Evolutionary conservation across 1,140 invertebrate species (phyloP), one percentile per base, ranked within the genome.

Genomic region (Megathymus violae): DNA sequence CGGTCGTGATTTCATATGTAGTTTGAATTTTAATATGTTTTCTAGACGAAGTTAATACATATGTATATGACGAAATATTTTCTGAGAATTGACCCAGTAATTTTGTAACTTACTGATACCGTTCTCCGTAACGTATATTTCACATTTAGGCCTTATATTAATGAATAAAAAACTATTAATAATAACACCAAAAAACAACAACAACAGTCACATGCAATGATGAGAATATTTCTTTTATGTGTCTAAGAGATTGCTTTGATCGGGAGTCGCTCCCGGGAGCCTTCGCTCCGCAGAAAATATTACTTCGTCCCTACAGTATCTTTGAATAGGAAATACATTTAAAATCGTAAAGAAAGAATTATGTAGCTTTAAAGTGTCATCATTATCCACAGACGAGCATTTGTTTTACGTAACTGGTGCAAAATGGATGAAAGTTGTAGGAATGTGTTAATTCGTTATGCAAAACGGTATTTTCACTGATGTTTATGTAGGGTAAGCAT

Each of bases 11-110:
- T 56, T 6, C 52, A 44, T 44, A 5, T 16, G 38, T 27, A 14
- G 41, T 44, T 54, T 9, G 22, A 41, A 52, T 38, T 40, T 40
- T 52, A 14, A 40, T 40, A 13, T 22, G 34, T 10, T 36, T 36
- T 36, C 34, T 36, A 36, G 34, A 36, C 1, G 11, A 5, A 19
- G 19, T 22, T 22, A 2, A 22, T 22, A 22, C 4, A 11, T 9
- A 3, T 11, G 11, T 3, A 4, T 11, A 2, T 36, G 34, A 11
- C 1, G 34, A 11, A 36, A 36, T 36, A 36, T 36, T 36, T 36
- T 36, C 10, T 36, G 11, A 36, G 10, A 11, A 36, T 11, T n/a
- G 1, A 3, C n/a, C n/a, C n/a, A 11, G 1, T 36, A 36, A 22
- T 5, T 31, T 31, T 1, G 27, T 31, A 6, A 31, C 3, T 22